These are phyloP conservation scores for Nemoura dubitans DNA, from an alignment of 2,888 invertebrate genomes.

Conservation along the genomic window DNA sequence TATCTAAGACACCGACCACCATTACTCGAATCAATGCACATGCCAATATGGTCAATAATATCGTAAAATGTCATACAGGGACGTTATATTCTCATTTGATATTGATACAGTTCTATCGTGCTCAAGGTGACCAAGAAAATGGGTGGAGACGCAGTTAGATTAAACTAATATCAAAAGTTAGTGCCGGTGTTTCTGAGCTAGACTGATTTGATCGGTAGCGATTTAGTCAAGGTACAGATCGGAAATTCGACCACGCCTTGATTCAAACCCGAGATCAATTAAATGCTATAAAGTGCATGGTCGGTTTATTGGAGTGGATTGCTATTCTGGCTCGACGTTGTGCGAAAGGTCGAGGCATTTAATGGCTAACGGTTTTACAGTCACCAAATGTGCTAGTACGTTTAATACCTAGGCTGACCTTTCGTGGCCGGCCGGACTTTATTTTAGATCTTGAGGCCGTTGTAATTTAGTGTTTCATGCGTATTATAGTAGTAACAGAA, in stretches of 20 bases:
- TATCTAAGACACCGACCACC: not conserved
- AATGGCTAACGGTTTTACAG: not conserved
- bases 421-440: not conserved
- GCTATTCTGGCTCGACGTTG: not conserved
- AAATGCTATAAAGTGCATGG: not conserved
- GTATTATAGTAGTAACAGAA: no score
- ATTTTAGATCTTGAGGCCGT: not conserved
- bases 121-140: not conserved
- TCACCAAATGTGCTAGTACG: not conserved
- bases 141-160: not conserved
- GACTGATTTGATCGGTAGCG: not conserved
- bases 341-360: not conserved
- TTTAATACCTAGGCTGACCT: not conserved
- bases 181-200: no score
- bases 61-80: not conserved
- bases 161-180: not conserved
- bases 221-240: not conserved
- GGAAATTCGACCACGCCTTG: not conserved
- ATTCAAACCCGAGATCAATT: not conserved
- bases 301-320: not conserved
- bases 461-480: no score
- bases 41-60: conserved; percentile 3
- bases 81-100: not conserved
- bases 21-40: no score
- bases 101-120: not conserved